Evolutionary conservation across 1,140 invertebrate genomes (phyloP).

Genomic region (Sarcophaga bullata): DNA sequence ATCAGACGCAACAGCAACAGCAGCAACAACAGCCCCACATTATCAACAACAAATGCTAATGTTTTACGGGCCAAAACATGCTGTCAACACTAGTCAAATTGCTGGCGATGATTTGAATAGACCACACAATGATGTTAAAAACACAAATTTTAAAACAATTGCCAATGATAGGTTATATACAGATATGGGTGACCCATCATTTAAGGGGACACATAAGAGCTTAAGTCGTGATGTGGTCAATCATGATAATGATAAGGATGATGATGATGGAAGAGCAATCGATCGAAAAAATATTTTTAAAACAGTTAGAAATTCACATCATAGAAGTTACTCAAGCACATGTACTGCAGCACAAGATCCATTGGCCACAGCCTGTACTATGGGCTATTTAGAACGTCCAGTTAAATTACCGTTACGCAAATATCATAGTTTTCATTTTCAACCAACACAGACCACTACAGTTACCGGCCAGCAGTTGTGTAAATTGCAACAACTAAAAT

Average conservation of each 20-base stretch:
- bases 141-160: not conserved
- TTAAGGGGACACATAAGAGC: slow-evolving; percentile 13
- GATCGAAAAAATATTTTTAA: not conserved
- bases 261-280: not conserved
- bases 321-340: not conserved
- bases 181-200: slow-evolving; percentile 7
- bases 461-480: slow-evolving; percentile 49
- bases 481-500: slow-evolving; percentile 55
- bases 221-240: slow-evolving; percentile 33
- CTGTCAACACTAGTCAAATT: slow-evolving; percentile 23
- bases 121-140: slow-evolving; percentile 51
- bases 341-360: slow-evolving; percentile 45
- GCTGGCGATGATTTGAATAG: slow-evolving; percentile 48
- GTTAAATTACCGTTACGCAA: slow-evolving; percentile 72
- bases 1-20: slow-evolving; percentile 41
- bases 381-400: slow-evolving; percentile 57
- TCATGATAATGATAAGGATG: not conserved
- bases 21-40: slow-evolving; percentile 38
- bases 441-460: slow-evolving; percentile 68
- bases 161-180: not conserved
- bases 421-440: slow-evolving; percentile 76
- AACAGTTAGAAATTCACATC: not conserved
- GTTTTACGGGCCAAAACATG: slow-evolving; percentile 42
- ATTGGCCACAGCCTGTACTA: slow-evolving; percentile 41
- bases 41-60: slow-evolving; percentile 60